phyloP scores from a whole-genome alignment of 1,140 invertebrate genomes.

The Gryllus bimaculatus region DNA sequence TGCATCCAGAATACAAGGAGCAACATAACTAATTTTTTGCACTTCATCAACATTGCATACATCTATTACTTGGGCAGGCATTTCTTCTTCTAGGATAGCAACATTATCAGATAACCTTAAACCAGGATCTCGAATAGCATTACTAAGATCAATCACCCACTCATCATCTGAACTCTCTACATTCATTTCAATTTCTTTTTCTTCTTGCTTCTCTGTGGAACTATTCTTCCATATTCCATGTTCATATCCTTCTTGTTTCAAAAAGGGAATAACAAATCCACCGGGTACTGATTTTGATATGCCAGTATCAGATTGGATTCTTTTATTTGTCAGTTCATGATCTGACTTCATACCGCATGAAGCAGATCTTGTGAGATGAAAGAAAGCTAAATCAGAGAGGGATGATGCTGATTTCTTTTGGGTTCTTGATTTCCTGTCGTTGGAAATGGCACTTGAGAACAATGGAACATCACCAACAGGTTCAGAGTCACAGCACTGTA shows the following conservation, averaged over 20 bases:
- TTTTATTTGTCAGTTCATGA: background rate
- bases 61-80: background rate
- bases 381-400: background rate
- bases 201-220: background rate
- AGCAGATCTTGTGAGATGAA: background rate
- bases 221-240: too few species aligned
- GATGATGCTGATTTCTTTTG: background rate
- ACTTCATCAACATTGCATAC: background rate
- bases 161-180: background rate
- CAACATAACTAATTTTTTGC: background rate
- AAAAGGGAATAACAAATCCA: background rate
- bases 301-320: background rate
- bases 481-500: background rate
- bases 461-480: background rate
- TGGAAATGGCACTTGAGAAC: background rate
- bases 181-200: background rate
- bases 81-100: background rate
- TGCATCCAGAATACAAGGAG: background rate
- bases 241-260: too few species aligned
- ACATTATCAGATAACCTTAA: conserved; percentile 11
- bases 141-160: conserved; percentile 14
- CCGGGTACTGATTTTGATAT: background rate
- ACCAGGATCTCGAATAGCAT: background rate
- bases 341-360: background rate
- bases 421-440: background rate